Evolutionary conservation across 2,888 invertebrate species (phyloP).

Genomic region (Erannis defoliaria): DNA sequence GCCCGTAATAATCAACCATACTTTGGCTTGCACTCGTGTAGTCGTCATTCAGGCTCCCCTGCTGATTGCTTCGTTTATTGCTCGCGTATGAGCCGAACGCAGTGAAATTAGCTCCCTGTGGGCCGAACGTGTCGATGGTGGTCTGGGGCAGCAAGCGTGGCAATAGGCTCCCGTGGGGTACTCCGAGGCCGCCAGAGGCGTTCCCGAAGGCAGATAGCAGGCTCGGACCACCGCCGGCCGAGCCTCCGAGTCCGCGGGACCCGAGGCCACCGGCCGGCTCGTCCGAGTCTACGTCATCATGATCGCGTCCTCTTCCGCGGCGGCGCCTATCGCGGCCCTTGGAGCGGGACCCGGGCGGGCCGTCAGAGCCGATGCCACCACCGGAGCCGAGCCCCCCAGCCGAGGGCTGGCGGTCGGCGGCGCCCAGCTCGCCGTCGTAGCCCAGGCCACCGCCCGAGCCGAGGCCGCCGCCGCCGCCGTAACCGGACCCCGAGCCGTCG

Average conservation of each 20-base stretch:
- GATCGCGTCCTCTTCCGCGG: conserved; percentile 77
- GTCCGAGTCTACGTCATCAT: conserved; percentile 65
- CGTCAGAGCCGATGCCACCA: conserved; percentile 51
- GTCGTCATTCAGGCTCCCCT: conserved; percentile 56
- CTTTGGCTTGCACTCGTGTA: conserved; percentile 56
- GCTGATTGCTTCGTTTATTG: conserved; percentile 56
- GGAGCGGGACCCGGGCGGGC: conserved; percentile 54
- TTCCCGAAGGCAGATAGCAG: conserved; percentile 58
- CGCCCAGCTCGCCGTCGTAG: conserved; percentile 41
- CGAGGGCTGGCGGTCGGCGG: conserved; percentile 55
- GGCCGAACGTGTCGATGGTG: conserved; percentile 62
- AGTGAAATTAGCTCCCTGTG: conserved; percentile 79
- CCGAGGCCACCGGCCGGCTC: conserved; percentile 64
- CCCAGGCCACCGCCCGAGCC: conserved; percentile 50
- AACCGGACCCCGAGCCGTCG: conserved; percentile 46
- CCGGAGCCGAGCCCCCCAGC: conserved; percentile 53
- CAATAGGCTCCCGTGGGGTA: conserved; percentile 79
- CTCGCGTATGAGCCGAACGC: conserved; percentile 80
- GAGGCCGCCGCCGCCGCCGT: conserved; percentile 50
- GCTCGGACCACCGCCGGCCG: conserved; percentile 64
- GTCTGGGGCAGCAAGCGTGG: conserved; percentile 80
- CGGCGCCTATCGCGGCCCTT: conserved; percentile 75
- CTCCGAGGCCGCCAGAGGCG: conserved; percentile 77
- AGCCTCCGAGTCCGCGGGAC: conserved; percentile 59
- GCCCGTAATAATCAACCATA: conserved; percentile 64